Evolutionary conservation across 2,888 invertebrate species (phyloP), one percentile per base, ranked within the genome.

Genomic region (Drosophila parthenogenetica): DNA sequence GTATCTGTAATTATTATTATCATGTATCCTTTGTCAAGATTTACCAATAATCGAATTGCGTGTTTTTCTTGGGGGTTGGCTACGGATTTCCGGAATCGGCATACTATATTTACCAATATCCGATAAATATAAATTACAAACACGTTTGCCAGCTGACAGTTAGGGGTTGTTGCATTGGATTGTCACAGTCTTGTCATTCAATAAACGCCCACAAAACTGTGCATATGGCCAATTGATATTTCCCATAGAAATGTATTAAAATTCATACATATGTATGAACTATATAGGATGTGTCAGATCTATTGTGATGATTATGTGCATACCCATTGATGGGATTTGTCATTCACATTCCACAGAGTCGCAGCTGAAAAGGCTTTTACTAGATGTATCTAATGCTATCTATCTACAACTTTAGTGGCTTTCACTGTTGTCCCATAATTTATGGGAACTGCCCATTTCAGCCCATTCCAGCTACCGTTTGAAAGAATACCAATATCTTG

Each of bases 1-100:
- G n/a, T 39, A n/a, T 43, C 17, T 19, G 14, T 53, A 69, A 74
- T 69, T 74, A 63, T 74, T 74, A 49, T 69, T 62, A 68, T 62
- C 58, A 59, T 71, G 48, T 69, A 63, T 67, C 48, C 51, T 55
- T 77, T 73, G 69, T 64, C 68, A 29, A 51, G 75, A 25, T 39
- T 42, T 67, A 60, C 35, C 57, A 70, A 70, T 69, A 75, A 81
- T 66, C 70, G 79, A 74, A 88, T 72, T 79, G 79, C 73, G 81
- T 76, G 45, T 60, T 25, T 13, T 51, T 37, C 40, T 49, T 40
- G 53, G 19, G 75, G 88, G 85, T 85, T 69, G 82, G 42, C 66
- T 55, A 54, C 80, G 89, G 89, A 85, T 87, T 67, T 89, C 89
- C 89, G 73, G 62, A 68, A 70, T 89, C 89, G 87, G 71, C 60